Evolutionary conservation across 1,140 invertebrate genomes (phyloP).

Genomic region (Campoletis sonorensis): DNA sequence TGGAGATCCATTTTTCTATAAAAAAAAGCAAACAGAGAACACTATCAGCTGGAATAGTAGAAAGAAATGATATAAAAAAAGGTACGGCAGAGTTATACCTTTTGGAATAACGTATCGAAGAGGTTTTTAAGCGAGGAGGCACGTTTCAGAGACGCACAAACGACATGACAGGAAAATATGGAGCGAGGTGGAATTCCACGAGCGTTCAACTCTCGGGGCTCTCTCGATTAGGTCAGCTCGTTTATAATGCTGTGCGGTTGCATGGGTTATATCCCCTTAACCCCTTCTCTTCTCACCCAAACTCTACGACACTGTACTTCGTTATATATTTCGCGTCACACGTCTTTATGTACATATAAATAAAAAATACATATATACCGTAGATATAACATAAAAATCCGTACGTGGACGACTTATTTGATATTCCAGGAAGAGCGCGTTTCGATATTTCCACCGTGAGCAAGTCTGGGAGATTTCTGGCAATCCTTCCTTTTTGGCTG

Average conservation of each 20-base stretch:
- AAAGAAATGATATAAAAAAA: no score
- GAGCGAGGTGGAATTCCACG: constrained; percentile 59
- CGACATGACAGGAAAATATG: constrained; percentile 61
- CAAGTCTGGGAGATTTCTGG: constrained; percentile 33
- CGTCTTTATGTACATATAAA: not conserved
- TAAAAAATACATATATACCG: not conserved
- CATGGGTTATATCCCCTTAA: constrained; percentile 47
- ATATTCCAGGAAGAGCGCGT: constrained; percentile 69
- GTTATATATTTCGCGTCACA: constrained; percentile 7
- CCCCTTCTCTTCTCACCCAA: constrained; percentile 13
- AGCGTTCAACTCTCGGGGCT: constrained; percentile 64
- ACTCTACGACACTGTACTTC: constrained; percentile 1
- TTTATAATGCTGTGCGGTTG: constrained; percentile 59
- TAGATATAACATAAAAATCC: not conserved
- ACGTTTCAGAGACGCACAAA: constrained; percentile 42
- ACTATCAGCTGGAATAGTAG: no score
- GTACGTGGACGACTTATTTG: constrained; percentile 61
- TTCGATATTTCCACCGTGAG: constrained; percentile 65
- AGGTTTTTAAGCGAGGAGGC: constrained; percentile 27
- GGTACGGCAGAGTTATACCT: not conserved
- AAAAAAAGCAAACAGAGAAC: no score
- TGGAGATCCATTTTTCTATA: no score
- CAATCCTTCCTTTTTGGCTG: constrained; percentile 11
- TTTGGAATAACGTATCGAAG: not conserved
- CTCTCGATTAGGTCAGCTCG: constrained; percentile 66